Conservation (phyloP, 2,113 vertebrate species). For the Nothocercus nigrocapillus region DNA sequence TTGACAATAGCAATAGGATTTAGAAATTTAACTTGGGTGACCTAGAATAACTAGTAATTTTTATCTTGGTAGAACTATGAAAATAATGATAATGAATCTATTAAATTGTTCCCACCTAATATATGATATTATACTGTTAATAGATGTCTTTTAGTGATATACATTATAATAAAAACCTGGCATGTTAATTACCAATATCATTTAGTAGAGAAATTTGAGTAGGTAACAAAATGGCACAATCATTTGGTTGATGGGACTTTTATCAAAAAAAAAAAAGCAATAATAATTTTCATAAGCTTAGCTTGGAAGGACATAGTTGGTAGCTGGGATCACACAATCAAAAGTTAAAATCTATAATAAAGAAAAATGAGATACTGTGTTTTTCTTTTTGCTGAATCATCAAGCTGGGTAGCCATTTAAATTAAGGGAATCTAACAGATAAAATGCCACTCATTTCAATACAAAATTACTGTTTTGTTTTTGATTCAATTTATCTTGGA, state of each 20-base stretch:
- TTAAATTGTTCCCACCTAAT: background rate
- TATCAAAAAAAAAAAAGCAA: background rate
- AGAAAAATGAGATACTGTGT: background rate
- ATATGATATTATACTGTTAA: background rate
- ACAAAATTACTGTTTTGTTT: background rate
- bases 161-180: background rate
- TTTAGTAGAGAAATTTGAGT: conserved; percentile 7
- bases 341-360: background rate
- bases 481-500: background rate
- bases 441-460: background rate
- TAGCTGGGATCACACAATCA: background rate
- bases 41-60: background rate
- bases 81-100: background rate
- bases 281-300: conserved; percentile 8
- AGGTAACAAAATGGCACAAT: conserved; percentile 3
- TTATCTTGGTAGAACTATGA: background rate
- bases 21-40: background rate
- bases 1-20: background rate
- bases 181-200: conserved; percentile 25
- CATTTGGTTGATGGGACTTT: background rate
- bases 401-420: background rate
- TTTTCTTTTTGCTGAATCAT: conserved; percentile 13
- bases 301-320: background rate
- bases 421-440: background rate
- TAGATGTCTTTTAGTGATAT: background rate